These are phyloP conservation scores for Phortica okadai DNA, from an alignment of 2,888 invertebrate species.

Conservation along the genomic window DNA sequence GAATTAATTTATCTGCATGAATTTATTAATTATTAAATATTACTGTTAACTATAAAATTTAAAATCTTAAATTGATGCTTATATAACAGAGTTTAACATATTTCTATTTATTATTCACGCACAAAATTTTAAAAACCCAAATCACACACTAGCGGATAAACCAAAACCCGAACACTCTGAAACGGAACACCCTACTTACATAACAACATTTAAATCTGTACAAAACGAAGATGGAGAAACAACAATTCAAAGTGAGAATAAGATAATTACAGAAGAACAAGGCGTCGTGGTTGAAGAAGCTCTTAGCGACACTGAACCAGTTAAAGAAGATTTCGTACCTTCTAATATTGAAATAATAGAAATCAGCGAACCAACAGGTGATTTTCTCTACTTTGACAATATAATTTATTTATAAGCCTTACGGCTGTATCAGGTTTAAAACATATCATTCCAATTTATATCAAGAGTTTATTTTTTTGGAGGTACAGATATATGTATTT, in stretches of 20 bases:
- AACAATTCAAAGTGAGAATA: conserved; percentile 73
- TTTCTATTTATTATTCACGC: conserved; percentile 6
- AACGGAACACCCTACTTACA: conserved; percentile 74
- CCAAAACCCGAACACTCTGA: conserved; percentile 63
- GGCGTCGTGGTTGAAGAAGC: conserved; percentile 75
- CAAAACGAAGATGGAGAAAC: conserved; percentile 74
- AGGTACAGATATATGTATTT: too few species aligned
- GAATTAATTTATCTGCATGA: background rate
- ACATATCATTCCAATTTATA: too few species aligned
- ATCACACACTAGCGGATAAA: conserved; percentile 61
- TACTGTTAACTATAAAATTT: too few species aligned
- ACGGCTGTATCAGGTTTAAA: too few species aligned
- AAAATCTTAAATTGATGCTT: background rate
- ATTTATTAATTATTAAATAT: too few species aligned
- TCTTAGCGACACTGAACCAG: conserved; percentile 74
- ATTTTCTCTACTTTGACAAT: conserved; percentile 46
- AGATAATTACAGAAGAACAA: conserved; percentile 73
- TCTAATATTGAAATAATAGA: conserved; percentile 74
- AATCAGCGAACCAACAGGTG: conserved; percentile 74
- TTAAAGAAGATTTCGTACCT: conserved; percentile 60
- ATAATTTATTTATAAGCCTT: conserved; percentile 41
- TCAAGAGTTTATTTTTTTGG: too few species aligned
- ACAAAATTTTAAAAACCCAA: conserved; percentile 8
- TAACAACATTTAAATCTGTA: conserved; percentile 76
- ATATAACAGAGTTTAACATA: background rate